Conservation (phyloP, 2,888 invertebrate genomes). For the Capitulum mitella region DNA sequence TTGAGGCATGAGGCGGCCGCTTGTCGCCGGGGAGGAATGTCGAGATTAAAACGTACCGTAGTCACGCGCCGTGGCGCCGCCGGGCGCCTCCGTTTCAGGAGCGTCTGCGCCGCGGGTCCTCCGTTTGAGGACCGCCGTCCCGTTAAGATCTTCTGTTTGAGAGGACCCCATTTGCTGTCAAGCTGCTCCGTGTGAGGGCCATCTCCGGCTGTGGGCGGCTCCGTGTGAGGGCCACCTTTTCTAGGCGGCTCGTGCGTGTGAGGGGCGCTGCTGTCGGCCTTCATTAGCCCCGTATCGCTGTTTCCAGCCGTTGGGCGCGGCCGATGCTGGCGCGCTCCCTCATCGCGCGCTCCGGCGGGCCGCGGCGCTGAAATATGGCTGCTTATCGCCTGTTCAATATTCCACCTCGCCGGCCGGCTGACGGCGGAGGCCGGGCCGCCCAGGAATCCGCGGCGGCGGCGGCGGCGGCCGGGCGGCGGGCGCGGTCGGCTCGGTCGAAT, state of each 20-base stretch:
- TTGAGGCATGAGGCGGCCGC: neutral
- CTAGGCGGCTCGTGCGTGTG: no score
- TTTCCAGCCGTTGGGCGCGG: neutral
- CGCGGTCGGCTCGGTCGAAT: neutral
- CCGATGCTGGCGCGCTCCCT: neutral
- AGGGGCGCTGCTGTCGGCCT: neutral
- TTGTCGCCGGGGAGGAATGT: neutral
- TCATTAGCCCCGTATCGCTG: neutral
- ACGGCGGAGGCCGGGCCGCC: neutral
- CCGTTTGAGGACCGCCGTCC: no score
- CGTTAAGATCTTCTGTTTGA: no score
- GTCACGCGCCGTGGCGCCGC: neutral
- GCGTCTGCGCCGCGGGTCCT: neutral
- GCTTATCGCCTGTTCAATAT: constrained; percentile 14
- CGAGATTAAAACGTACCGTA: neutral
- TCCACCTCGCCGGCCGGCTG: neutral
- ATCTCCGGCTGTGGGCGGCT: no score
- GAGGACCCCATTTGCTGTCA: no score
- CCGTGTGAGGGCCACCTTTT: no score
- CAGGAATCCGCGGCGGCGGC: neutral
- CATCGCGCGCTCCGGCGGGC: neutral
- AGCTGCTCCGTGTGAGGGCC: no score
- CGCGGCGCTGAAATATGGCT: neutral
- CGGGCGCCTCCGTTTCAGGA: no score
- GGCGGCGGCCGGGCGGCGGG: neutral